A percentile compares a stretch with the other conserved stretches of the same genome.
phyloP scores from a whole-genome alignment of 2,888 invertebrate species.

The Invenusta paracnida region DNA sequence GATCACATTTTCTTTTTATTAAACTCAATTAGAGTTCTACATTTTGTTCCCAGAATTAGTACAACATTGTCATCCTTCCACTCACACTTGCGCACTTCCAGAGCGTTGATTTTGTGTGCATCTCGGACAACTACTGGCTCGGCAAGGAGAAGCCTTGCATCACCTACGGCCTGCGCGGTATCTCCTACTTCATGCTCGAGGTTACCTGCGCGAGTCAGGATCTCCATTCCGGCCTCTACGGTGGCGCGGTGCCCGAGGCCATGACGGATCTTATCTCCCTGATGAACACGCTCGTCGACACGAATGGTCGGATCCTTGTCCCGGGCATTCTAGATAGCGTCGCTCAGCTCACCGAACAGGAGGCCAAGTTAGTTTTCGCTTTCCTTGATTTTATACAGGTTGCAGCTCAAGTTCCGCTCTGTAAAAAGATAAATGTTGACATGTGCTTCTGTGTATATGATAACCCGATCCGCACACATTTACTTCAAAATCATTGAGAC shows the following conservation, averaged over 20 bases:
- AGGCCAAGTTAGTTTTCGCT: constrained; percentile 52
- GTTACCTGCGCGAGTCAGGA: constrained; percentile 83
- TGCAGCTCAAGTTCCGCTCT: no score
- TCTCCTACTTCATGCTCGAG: constrained; percentile 83
- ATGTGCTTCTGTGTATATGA: no score
- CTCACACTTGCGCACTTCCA: no score
- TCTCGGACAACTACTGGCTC: constrained; percentile 97
- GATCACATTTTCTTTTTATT: no score
- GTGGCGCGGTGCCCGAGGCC: constrained; percentile 78
- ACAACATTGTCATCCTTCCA: no score
- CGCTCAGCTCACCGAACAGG: constrained; percentile 68
- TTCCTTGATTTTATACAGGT: no score
- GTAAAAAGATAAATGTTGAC: no score
- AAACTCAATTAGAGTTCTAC: no score
- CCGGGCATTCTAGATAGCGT: constrained; percentile 79
- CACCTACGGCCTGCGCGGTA: constrained; percentile 84
- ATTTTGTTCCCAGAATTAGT: no score
- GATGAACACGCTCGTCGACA: constrained; percentile 76
- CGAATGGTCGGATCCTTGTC: constrained; percentile 77
- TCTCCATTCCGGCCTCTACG: constrained; percentile 89
- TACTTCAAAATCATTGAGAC: no score
- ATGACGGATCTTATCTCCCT: constrained; percentile 74
- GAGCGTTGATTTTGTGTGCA: constrained; percentile 92
- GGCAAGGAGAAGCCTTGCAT: constrained; percentile 93
- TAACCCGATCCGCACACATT: no score